Evolutionary conservation across 2,888 invertebrate species (phyloP).

Genomic region (Noctua comes): DNA sequence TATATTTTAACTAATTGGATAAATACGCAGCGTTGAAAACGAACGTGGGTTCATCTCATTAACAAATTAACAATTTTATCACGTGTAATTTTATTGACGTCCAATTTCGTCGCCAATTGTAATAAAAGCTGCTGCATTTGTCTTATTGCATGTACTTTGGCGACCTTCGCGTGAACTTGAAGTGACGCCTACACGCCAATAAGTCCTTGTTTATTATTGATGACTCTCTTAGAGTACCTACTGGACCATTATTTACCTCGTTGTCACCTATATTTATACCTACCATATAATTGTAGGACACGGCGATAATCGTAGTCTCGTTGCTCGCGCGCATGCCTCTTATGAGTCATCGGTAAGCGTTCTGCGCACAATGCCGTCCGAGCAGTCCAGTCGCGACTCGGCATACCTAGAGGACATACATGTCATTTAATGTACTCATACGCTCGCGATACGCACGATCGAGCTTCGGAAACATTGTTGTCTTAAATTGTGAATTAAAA

Average conservation of each 20-base stretch:
- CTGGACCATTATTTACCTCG: constrained; percentile 85
- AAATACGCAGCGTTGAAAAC: constrained; percentile 56
- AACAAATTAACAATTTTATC: constrained; percentile 53
- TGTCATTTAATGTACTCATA: constrained; percentile 81
- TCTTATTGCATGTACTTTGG: constrained; percentile 43
- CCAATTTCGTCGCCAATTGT: constrained; percentile 48
- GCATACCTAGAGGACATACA: constrained; percentile 89
- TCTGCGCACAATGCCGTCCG: constrained; percentile 88
- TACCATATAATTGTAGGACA: constrained; percentile 85
- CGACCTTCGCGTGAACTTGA: constrained; percentile 83
- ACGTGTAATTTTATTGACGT: constrained; percentile 60
- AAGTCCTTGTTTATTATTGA: constrained; percentile 84
- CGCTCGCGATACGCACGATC: constrained; percentile 74
- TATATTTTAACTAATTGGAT: constrained; percentile 67
- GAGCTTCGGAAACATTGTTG: constrained; percentile 67
- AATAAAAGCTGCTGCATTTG: constrained; percentile 47
- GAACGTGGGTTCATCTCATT: constrained; percentile 65
- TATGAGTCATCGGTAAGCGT: constrained; percentile 87
- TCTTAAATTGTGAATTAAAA: constrained; percentile 77
- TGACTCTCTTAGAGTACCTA: constrained; percentile 73
- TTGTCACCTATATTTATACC: constrained; percentile 85
- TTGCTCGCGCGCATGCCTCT: constrained; percentile 86
- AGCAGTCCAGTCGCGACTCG: constrained; percentile 87
- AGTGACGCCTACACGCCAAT: constrained; percentile 77
- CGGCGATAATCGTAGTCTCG: constrained; percentile 82